Evolutionary conservation across 1,140 invertebrate species (phyloP).

Genomic region (Elymnias hypermnestra): DNA sequence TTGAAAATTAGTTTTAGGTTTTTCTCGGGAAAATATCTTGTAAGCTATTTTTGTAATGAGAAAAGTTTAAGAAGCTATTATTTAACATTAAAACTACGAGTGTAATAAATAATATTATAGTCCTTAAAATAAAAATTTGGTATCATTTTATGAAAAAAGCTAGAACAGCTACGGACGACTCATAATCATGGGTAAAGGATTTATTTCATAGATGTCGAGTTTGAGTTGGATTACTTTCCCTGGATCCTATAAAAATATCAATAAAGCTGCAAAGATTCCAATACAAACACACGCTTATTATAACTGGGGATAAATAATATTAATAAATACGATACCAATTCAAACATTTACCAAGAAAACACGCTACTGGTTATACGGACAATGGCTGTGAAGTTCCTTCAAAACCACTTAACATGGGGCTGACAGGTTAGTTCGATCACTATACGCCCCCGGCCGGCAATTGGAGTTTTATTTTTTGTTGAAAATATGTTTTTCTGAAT

Average conservation of each 20-base stretch:
- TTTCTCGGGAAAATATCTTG: too few species aligned
- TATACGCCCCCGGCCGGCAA: constrained; percentile 61
- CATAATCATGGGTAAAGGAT: too few species aligned
- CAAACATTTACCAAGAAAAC: constrained; percentile 71
- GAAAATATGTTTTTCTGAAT: constrained; percentile 60
- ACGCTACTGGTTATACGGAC: constrained; percentile 65
- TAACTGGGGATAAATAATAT: constrained; percentile 41
- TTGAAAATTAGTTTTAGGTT: too few species aligned
- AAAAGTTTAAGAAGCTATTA: too few species aligned
- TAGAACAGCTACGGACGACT: too few species aligned
- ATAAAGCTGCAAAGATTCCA: constrained; percentile 41
- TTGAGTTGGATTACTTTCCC: constrained; percentile 30
- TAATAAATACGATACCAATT: constrained; percentile 59
- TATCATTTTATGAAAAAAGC: too few species aligned
- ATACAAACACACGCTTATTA: constrained; percentile 47
- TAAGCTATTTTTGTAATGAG: too few species aligned
- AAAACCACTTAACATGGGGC: constrained; percentile 73
- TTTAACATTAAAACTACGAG: too few species aligned
- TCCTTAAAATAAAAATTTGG: too few species aligned
- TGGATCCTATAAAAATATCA: constrained; percentile 46
- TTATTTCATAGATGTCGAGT: constrained; percentile 4
- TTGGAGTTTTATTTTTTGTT: constrained; percentile 63
- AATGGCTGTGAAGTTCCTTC: constrained; percentile 62
- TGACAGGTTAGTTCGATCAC: constrained; percentile 74
- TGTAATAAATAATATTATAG: too few species aligned